These are phyloP conservation scores for Montipora capricornis DNA, from an alignment of 64 coral and sea anemone genomes.

Conservation along the genomic window DNA sequence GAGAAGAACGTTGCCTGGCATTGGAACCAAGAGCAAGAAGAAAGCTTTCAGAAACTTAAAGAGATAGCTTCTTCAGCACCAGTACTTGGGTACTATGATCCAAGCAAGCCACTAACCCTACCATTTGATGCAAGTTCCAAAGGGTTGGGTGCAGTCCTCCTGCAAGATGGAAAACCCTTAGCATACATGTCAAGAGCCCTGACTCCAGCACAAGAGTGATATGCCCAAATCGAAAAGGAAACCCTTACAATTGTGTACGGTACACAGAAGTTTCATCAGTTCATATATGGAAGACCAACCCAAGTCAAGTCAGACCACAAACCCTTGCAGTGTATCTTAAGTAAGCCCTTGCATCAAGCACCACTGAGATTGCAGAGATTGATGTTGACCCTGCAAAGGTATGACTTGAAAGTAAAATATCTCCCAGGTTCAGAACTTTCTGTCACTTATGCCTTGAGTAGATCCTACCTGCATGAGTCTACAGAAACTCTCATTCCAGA, in stretches of 20 bases:
- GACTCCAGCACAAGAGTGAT: slow-evolving; percentile 13
- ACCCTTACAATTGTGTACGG: slow-evolving; percentile 42
- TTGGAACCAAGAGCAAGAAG: slow-evolving; percentile 54
- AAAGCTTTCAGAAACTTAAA: background rate
- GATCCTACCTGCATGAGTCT: slow-evolving; percentile 40
- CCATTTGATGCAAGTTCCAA: slow-evolving; percentile 50
- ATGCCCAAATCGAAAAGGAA: background rate
- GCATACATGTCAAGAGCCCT: slow-evolving; percentile 63
- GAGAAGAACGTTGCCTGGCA: slow-evolving; percentile 56
- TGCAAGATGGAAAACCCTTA: slow-evolving; percentile 55
- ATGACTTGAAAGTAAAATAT: slow-evolving; percentile 38
- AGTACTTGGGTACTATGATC: slow-evolving; percentile 52
- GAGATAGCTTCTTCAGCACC: slow-evolving; percentile 23
- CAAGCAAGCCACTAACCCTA: slow-evolving; percentile 32
- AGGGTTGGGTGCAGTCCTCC: slow-evolving; percentile 50
- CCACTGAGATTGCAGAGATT: slow-evolving; percentile 46
- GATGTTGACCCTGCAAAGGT: slow-evolving; percentile 27
- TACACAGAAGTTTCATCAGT: slow-evolving; percentile 56
- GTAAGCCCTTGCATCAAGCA: slow-evolving; percentile 47
- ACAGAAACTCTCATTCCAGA: slow-evolving; percentile 66
- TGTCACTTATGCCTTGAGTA: slow-evolving; percentile 38
- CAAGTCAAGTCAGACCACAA: slow-evolving; percentile 45
- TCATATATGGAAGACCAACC: slow-evolving; percentile 37
- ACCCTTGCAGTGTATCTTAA: slow-evolving; percentile 34
- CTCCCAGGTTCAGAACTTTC: background rate